These are phyloP conservation scores for Augochlorella aurata DNA, from an alignment of 2,888 invertebrate genomes.

Conservation along the genomic window DNA sequence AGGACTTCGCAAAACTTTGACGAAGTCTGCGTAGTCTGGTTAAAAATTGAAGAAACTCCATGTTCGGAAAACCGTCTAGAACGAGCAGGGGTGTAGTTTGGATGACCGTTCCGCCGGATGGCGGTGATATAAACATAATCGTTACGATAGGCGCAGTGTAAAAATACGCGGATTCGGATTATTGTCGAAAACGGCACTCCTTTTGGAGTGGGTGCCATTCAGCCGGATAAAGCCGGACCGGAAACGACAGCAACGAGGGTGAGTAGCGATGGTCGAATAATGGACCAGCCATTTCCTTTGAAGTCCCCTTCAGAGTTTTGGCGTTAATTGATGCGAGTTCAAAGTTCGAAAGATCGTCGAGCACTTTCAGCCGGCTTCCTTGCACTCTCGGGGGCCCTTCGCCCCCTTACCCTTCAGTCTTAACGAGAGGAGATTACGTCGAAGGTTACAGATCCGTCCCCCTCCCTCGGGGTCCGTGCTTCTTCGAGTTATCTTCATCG, in stretches of 20 bases:
- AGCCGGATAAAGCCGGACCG: conserved; percentile 57
- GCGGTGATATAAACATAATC: conserved; percentile 28
- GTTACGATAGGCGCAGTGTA: conserved; percentile 40
- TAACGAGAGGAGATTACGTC: conserved; percentile 73
- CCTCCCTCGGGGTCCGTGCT: conserved; percentile 10
- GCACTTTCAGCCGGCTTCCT: conserved; percentile 60
- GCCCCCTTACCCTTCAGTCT: conserved; percentile 34
- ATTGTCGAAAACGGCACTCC: conserved; percentile 59
- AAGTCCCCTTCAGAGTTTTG: conserved; percentile 75
- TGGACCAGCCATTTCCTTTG: conserved; percentile 71
- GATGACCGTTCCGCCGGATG: background rate
- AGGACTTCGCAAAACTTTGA: background rate
- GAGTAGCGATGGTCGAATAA: conserved; percentile 69
- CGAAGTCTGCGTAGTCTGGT: background rate
- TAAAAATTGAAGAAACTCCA: background rate
- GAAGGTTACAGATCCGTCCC: conserved; percentile 55
- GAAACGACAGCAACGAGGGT: conserved; percentile 53
- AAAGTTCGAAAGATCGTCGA: conserved; percentile 70
- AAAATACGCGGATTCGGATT: conserved; percentile 61
- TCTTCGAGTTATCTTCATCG: conserved; percentile 49
- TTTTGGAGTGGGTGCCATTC: conserved; percentile 54
- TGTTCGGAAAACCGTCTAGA: background rate
- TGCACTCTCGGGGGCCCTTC: conserved; percentile 44
- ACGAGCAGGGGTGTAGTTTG: background rate
- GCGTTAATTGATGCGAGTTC: conserved; percentile 77